Evolutionary conservation across 2,888 invertebrate genomes (phyloP).

Genomic region (Nephrotoma guestfalica): DNA sequence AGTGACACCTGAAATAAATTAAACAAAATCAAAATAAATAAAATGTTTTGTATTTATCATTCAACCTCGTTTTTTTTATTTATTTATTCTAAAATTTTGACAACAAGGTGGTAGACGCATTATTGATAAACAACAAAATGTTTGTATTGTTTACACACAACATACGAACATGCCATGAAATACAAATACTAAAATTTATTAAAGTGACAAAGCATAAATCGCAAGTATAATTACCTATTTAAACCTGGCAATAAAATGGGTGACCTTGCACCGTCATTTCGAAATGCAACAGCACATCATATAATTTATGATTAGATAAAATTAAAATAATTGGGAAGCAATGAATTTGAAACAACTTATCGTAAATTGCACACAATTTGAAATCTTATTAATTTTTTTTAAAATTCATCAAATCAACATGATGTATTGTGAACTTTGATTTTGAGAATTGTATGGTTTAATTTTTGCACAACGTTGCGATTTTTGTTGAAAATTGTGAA

Average conservation of each 20-base stretch:
- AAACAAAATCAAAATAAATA: neutral
- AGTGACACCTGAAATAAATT: constrained; percentile 43
- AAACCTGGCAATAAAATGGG: neutral
- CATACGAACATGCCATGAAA: neutral
- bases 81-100: neutral
- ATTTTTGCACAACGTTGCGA: too few species aligned
- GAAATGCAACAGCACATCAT: neutral
- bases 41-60: too few species aligned
- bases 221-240: neutral
- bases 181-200: neutral
- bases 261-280: neutral
- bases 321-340: too few species aligned
- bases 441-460: too few species aligned
- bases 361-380: too few species aligned
- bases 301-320: neutral
- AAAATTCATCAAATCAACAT: too few species aligned
- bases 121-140: neutral
- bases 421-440: too few species aligned
- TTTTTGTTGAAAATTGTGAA: too few species aligned
- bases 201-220: neutral
- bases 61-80: neutral
- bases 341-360: too few species aligned
- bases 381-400: too few species aligned
- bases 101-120: neutral
- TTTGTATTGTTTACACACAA: neutral